Conservation (phyloP, 1,140 invertebrate genomes). For the Belonocnema kinseyi region DNA sequence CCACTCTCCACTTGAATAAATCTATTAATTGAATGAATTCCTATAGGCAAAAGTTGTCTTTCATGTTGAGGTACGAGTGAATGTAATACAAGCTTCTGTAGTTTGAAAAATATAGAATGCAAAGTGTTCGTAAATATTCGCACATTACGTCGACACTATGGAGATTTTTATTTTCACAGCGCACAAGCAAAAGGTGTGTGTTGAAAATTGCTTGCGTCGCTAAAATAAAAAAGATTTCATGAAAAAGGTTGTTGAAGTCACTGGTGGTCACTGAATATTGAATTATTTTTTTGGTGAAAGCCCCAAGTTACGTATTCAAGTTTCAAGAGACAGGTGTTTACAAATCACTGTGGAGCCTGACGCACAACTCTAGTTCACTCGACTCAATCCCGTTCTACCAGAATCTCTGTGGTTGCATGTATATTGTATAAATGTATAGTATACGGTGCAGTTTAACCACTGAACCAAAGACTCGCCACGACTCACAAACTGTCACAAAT, state of each 20-base stretch:
- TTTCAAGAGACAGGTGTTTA: constrained; percentile 3
- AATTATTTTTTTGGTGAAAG: background rate
- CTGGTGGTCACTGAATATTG: background rate
- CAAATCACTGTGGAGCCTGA: constrained; percentile 4
- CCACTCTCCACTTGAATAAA: constrained; percentile 19
- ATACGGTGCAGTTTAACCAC: background rate
- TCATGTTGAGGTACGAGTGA: no score
- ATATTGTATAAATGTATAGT: background rate
- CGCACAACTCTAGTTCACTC: background rate
- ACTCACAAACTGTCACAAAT: background rate
- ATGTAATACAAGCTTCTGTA: background rate
- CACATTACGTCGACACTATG: background rate
- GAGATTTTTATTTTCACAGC: background rate
- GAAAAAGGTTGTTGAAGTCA: background rate
- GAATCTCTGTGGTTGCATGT: background rate
- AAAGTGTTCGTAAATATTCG: background rate
- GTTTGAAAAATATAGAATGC: background rate
- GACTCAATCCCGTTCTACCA: constrained; percentile 6
- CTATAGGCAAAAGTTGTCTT: background rate
- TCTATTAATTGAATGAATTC: background rate
- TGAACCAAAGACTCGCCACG: background rate
- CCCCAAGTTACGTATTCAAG: background rate
- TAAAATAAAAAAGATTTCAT: background rate
- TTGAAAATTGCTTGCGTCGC: background rate
- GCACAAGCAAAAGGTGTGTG: background rate